Evolutionary conservation across 2,888 invertebrate genomes (phyloP).

Genomic region (Rhagophthalmus giganteus): DNA sequence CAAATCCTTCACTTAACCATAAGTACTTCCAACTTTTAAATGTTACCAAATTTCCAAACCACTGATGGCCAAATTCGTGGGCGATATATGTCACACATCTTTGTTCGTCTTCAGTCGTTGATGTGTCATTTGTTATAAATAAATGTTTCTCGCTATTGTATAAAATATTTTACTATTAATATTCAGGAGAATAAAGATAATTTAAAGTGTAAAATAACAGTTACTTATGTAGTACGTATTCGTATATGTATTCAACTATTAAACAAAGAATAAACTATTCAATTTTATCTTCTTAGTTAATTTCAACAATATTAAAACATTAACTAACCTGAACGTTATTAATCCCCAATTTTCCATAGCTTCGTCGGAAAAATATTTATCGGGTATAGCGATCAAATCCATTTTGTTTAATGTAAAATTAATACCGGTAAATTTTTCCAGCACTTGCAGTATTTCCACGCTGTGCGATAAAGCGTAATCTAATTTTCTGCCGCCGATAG

Average conservation of each 20-base stretch:
- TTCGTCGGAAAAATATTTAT: constrained; percentile 69
- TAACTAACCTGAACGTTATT: constrained; percentile 68
- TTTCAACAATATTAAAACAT: background rate
- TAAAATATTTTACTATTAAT: too few relatives aligned
- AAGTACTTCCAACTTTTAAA: constrained; percentile 15
- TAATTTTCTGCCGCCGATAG: constrained; percentile 43
- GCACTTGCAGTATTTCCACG: constrained; percentile 52
- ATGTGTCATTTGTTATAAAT: constrained; percentile 15
- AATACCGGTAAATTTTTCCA: constrained; percentile 63
- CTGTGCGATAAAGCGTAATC: constrained; percentile 55
- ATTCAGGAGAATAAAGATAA: too few relatives aligned
- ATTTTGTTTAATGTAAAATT: constrained; percentile 62
- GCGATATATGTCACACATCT: constrained; percentile 59
- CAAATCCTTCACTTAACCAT: constrained; percentile 28
- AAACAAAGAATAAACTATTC: too few relatives aligned
- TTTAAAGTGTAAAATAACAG: too few relatives aligned
- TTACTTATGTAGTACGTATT: too few relatives aligned
- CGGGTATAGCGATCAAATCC: constrained; percentile 80
- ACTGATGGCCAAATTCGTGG: constrained; percentile 78
- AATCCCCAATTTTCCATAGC: constrained; percentile 97
- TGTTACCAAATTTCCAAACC: constrained; percentile 65
- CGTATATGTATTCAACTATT: too few relatives aligned
- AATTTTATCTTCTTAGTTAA: too few relatives aligned
- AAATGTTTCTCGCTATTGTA: constrained; percentile 21
- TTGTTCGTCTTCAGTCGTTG: constrained; percentile 17